Conservation (phyloP, 2,797 vertebrate genomes). For the Macroramphosus scolopax region DNA sequence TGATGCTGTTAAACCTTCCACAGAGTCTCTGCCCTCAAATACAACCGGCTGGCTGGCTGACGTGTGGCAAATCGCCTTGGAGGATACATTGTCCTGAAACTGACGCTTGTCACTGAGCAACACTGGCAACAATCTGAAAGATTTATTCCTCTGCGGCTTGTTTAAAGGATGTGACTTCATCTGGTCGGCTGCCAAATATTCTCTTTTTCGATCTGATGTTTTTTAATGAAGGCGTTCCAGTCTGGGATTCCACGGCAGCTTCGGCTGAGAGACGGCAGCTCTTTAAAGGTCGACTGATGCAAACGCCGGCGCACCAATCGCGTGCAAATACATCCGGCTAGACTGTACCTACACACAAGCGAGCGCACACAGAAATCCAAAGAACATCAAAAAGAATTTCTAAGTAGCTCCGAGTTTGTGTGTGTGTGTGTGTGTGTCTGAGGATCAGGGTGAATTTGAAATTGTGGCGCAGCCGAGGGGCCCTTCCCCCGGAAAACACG, state of each 20-base stretch:
- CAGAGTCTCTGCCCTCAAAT: constrained; percentile 27
- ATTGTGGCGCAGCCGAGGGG: constrained; percentile 54
- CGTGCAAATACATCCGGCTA: constrained; percentile 20
- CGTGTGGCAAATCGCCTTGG: constrained; percentile 43
- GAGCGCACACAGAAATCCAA: constrained; percentile 24
- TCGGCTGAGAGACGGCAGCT: constrained; percentile 12
- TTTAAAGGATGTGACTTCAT: constrained; percentile 73
- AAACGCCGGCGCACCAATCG: too few species aligned
- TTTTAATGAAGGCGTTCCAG: constrained; percentile 60
- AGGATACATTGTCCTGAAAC: constrained; percentile 60
- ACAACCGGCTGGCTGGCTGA: constrained; percentile 40
- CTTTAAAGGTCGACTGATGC: constrained; percentile 13
- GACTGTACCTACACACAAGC: constrained; percentile 5
- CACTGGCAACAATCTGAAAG: constrained; percentile 50
- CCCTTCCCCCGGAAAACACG: constrained; percentile 40
- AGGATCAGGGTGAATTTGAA: constrained; percentile 54
- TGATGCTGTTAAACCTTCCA: constrained; percentile 10
- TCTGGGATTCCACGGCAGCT: constrained; percentile 39
- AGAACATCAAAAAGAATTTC: constrained; percentile 62
- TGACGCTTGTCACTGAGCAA: constrained; percentile 41
- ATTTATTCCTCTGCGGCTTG: constrained; percentile 70
- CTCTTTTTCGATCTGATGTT: constrained; percentile 55
- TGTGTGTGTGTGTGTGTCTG: too few species aligned
- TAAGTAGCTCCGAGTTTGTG: constrained; percentile 50
- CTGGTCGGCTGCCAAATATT: constrained; percentile 70